Evolutionary conservation across 1,140 invertebrate species (phyloP), one percentile per base, ranked within the genome.

Genomic region (Pogonomyrmex barbatus): DNA sequence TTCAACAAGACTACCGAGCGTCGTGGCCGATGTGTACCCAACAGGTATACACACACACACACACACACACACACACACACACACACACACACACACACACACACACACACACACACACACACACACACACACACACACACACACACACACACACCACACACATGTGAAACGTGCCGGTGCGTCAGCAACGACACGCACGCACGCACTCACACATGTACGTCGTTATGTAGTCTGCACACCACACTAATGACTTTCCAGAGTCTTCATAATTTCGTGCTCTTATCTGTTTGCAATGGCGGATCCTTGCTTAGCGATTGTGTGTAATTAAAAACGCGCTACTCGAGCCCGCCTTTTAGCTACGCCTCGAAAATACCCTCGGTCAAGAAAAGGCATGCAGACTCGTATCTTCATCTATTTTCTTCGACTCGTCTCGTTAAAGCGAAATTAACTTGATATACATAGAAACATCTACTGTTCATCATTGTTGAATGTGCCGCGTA

Each of bases 211-310:
- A 58, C 87, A 33, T 10, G 17, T 24, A 17, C 10, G 42, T 33
- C 30, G 60, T 24, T 60, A 50, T 6, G 45, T 56, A 60, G n/a
- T 14, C 62, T 65, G 58, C 70, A 39, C 65, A 58, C 71, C 71
- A 71, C 62, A 56, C 86, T 24, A 58, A 76, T 63, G 73, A 79
- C 60, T 87, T 52, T 24, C 75, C 79, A 67, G 58, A 47, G 30
- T 42, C 52, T 79, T 90, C 54, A 75, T 79, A 85, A 90, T 86
- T 88, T 90, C 58, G 84, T 45, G 65, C n/a, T 85, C 79, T 91
- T 91, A 91, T 91, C 89, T 90, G 79, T 91, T 91, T 90, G 33
- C 89, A 75, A 62, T 58, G 65, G n/a, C 65, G 60, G 85, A 87
- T 89, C 76, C 54, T 73, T 42, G 58, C 10, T 87, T 42, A 58